phyloP scores from a whole-genome alignment of 1,140 invertebrate genomes.

The Drosophila nikananu region DNA sequence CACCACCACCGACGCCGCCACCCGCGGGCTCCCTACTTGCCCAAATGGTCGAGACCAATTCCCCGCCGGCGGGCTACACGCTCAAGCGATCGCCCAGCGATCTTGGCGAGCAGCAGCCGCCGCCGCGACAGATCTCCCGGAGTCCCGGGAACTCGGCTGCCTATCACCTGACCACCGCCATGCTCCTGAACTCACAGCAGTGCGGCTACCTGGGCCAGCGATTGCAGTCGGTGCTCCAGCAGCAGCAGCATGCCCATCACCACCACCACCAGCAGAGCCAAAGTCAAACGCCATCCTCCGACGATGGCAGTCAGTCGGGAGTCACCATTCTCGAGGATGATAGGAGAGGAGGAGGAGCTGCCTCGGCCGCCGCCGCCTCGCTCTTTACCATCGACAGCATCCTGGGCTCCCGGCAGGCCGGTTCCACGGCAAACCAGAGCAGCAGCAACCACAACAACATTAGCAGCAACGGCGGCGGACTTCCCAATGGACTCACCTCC shows the following conservation, averaged over 20 bases:
- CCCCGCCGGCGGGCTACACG: slow-evolving; percentile 72
- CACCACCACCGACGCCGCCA: slow-evolving; percentile 75
- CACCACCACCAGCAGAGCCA: slow-evolving; percentile 57
- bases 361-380: slow-evolving; percentile 88
- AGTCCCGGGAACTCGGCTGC: slow-evolving; percentile 66
- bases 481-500: slow-evolving; percentile 39
- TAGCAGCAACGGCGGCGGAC: slow-evolving; percentile 30
- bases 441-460: slow-evolving; percentile 35
- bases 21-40: slow-evolving; percentile 29
- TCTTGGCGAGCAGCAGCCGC: slow-evolving; percentile 65
- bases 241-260: slow-evolving; percentile 61
- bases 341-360: slow-evolving; percentile 85
- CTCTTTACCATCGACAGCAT: slow-evolving; percentile 94
- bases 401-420: slow-evolving; percentile 85
- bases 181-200: slow-evolving; percentile 83
- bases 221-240: slow-evolving; percentile 75
- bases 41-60: slow-evolving; percentile 78
- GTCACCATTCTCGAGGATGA: slow-evolving; percentile 77
- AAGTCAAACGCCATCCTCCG: slow-evolving; percentile 75
- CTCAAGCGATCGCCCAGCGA: slow-evolving; percentile 75
- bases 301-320: slow-evolving; percentile 82
- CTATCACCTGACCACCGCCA: slow-evolving; percentile 82
- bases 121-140: slow-evolving; percentile 60
- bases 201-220: slow-evolving; percentile 82
- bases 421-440: slow-evolving; percentile 10